Evolutionary conservation across 2,888 invertebrate genomes (phyloP).

Genomic region (Meiosimyza platycephala): DNA sequence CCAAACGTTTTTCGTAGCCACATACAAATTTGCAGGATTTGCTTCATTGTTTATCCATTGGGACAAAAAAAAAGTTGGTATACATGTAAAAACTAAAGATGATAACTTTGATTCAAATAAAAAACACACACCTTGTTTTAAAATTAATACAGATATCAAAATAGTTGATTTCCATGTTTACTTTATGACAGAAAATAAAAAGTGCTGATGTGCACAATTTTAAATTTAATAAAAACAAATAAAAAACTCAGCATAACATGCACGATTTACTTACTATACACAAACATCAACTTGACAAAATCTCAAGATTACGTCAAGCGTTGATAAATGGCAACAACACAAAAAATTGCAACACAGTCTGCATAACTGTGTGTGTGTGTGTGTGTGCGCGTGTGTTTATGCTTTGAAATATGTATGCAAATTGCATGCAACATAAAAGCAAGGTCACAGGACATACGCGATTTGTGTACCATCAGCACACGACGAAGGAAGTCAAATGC

Average conservation of each 20-base stretch:
- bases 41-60: too few species aligned
- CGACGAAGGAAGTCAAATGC: neutral
- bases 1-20: too few species aligned
- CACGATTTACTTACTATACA: constrained; percentile 16
- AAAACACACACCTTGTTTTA: too few species aligned
- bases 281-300: constrained; percentile 29
- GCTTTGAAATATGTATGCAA: too few species aligned
- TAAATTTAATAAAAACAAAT: neutral
- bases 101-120: too few species aligned
- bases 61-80: too few species aligned
- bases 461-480: neutral
- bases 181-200: neutral
- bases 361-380: neutral
- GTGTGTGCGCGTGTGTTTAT: neutral
- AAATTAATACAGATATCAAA: too few species aligned
- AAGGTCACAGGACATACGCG: constrained; percentile 15
- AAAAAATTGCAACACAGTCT: neutral
- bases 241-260: neutral
- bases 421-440: neutral
- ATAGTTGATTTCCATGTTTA: neutral
- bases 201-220: neutral
- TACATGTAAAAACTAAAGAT: too few species aligned
- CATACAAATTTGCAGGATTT: too few species aligned
- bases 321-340: constrained; percentile 19
- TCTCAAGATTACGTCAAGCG: constrained; percentile 20